Base-by-base conservation (phyloP, 92 coral and sea anemone genomes). In the Phymanthus crucifer region DNA sequence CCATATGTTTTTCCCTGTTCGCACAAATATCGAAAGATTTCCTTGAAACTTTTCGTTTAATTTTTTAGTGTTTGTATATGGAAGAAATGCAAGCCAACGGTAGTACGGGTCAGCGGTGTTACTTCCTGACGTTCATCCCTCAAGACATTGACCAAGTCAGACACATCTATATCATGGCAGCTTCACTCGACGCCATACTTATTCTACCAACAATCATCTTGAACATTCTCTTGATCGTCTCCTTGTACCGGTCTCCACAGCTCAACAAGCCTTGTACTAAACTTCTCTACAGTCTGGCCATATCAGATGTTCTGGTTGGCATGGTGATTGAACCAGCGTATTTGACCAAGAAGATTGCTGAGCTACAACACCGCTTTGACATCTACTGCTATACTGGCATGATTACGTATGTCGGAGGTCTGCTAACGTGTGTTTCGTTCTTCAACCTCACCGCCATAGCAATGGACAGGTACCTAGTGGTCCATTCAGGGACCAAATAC, bases 231-330 rank as follows among this genome's bases (percentile, higher is more conserved):
- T 45, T 71, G 65, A 68, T 80, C 1, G 47, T 68, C 35, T 70
- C 84, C 40, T 29, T 80, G 84, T 80, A 80, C 40, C 77, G 76
- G 6, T 80, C 84, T 38, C 29, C 77, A 21, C 77, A 70, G 65
- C 34, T 80, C 31, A 75, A 75, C 34, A 80, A 80, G 65, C 84
- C 84, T 2, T 48, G 77, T 9, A 80, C 84, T 54, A 70, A 67
- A 54, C 84, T 80, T 45, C 84, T 80, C 54, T 80, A 40, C 67
- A 70, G 84, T 38, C 69, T 80, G 66, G 76, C 84, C 19, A 27
- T 71, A 34, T 80, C 84, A 24, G 83, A 78, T 68, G 45, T 78
- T 11, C 83, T 78, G 14, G 66, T 78, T 65, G 83, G 83, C 37
- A 26, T 78, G 75, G 66, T 68, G 32, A 47, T 65, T 1, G 72